phyloP scores from a whole-genome alignment of 92 coral and sea anemone genomes.

The Nematostella vectensis region DNA sequence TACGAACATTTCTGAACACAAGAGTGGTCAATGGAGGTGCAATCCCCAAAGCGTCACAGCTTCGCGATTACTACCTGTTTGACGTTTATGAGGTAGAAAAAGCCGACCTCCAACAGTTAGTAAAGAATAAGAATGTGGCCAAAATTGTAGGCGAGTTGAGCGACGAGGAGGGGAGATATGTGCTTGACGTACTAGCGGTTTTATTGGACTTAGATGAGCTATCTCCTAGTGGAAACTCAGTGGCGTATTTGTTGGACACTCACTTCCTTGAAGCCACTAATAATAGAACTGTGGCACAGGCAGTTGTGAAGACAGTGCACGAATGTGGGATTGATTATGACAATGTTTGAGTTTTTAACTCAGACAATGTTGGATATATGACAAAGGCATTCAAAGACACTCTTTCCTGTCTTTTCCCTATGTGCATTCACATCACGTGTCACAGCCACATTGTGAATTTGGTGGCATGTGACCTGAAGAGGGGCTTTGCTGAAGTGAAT shows the following conservation, averaged over 20 bases:
- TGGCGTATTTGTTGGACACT: conserved; percentile 5
- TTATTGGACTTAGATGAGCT: conserved; percentile 8
- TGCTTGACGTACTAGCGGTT: conserved; percentile 4
- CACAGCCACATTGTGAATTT: conserved; percentile 58
- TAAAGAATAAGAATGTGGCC: conserved; percentile 25
- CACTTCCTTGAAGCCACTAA: conserved; percentile 7
- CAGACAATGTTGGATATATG: conserved; percentile 54
- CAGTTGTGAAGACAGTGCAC: conserved; percentile 8
- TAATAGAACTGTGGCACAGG: conserved; percentile 8
- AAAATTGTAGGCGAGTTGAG: conserved; percentile 41
- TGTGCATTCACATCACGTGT: conserved; percentile 45
- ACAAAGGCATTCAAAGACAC: conserved; percentile 53
- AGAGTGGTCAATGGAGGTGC: conserved; percentile 49
- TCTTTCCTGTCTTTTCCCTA: conserved; percentile 37
- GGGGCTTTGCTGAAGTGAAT: conserved; percentile 29
- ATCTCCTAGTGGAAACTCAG: conserved; percentile 2
- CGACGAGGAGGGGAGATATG: conserved; percentile 46
- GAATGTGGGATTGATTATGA: conserved; percentile 36
- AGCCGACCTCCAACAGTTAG: conserved; percentile 16
- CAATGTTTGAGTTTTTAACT: conserved; percentile 42
- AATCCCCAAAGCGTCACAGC: conserved; percentile 30
- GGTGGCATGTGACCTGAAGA: conserved; percentile 52
- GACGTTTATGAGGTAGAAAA: conserved; percentile 38
- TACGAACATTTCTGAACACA: conserved; percentile 25
- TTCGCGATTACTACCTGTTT: conserved; percentile 45